These are phyloP conservation scores for Heloderma charlesbogerti DNA, from an alignment of 2,113 vertebrate species.

Conservation along the genomic window DNA sequence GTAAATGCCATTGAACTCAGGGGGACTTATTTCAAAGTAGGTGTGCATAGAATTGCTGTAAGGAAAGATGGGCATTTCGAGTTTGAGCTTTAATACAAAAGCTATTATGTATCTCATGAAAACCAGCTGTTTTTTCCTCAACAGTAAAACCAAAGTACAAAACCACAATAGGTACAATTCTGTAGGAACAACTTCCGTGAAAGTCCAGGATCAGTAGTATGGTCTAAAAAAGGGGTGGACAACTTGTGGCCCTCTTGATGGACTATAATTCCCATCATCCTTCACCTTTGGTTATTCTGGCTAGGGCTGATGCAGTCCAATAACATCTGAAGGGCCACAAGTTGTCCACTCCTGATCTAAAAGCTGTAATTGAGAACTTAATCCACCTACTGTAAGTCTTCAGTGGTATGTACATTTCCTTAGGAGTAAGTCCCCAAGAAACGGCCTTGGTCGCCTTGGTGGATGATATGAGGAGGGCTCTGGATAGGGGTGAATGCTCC, in stretches of 20 bases:
- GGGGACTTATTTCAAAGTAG: not conserved
- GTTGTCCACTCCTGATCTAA: too few relatives aligned
- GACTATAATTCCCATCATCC: too few relatives aligned
- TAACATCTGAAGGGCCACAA: too few relatives aligned
- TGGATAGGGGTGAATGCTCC: too few relatives aligned
- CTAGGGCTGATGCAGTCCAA: too few relatives aligned
- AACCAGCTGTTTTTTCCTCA: not conserved
- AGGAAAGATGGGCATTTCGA: not conserved
- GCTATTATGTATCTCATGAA: not conserved
- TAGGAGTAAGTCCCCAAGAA: not conserved
- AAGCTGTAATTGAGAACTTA: not conserved
- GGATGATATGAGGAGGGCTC: too few relatives aligned
- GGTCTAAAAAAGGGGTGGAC: not conserved
- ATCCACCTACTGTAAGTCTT: not conserved
- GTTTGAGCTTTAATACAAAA: not conserved
- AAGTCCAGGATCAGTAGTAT: not conserved
- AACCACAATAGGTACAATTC: not conserved
- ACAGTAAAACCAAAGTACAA: not conserved
- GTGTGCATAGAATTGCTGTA: not conserved
- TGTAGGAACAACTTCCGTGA: not conserved
- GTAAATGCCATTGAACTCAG: too few relatives aligned
- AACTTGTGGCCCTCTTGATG: too few relatives aligned
- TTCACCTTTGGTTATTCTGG: too few relatives aligned
- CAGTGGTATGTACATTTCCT: not conserved
- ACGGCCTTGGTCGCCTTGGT: too few relatives aligned